Base-by-base conservation (phyloP, 2,888 invertebrate species). In the Chrysolina oricalcia region DNA sequence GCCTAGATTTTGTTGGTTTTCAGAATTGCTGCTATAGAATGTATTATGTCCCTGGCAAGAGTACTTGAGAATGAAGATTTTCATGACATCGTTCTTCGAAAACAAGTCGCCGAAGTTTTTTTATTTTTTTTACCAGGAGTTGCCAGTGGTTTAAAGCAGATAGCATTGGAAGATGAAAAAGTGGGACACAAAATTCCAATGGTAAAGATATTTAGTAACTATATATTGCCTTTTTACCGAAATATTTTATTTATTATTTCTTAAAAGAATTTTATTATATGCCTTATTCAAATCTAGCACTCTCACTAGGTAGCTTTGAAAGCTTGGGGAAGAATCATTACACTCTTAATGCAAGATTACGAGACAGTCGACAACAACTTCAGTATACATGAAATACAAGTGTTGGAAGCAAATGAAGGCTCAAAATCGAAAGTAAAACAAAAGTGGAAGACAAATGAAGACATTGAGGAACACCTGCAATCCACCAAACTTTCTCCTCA, bases 61-160 rank as follows among this genome's bases (percentile, higher is more conserved):
- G 91, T 93, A 0, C 91, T 93, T 80, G 86, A 89, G 79, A 86
- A 89, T 48, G 87, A 90, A 53, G 89, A 90, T 63, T 91, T 92
- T 81, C 81, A 86, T n/a, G 92, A 93, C 83, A 84, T 89, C 19
- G 90, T 91, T 17, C 82, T 91, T 17, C 88, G 90, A 53, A 86
- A 89, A 77, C 87, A 90, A 78, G 89, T 91, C 4, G 91, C 92
- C 8, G 91, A 93, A 80, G 88, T 92, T 83, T 87, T 93, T 53
- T 90, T 92, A 83, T 89, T 91, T 83, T 92, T 93, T 79, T 85
- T 94, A 75, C 94, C 94, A 1, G 94, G 94, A 0, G 90, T 94
- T 72, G 86, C 91, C 19, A 90, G 90, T 46, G 91, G 91, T 0
- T 85, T 94, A 78, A 90, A 90, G 75, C 90, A 92, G 79, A 90